These are phyloP conservation scores for Drosophila ananassae DNA, from an alignment of 1,140 invertebrate genomes.

Conservation along the genomic window DNA sequence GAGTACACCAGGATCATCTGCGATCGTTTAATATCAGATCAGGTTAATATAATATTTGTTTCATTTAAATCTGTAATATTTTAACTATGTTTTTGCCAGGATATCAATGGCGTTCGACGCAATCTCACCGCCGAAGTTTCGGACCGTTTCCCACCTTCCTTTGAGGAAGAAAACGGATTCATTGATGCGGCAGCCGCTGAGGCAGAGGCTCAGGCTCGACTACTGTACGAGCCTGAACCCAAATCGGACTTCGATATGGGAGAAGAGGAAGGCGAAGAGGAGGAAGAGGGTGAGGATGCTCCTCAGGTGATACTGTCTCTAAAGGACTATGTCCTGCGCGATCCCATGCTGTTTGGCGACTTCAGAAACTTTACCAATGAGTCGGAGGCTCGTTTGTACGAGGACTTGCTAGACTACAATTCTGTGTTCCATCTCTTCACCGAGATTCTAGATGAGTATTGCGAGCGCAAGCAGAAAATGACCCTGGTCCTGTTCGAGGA, in stretches of 20 bases:
- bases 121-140: conserved; percentile 85
- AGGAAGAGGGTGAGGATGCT: conserved; percentile 48
- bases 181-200: conserved; percentile 61
- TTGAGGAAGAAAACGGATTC: conserved; percentile 68
- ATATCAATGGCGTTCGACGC: conserved; percentile 67
- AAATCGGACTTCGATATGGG: conserved; percentile 19
- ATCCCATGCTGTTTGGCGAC: conserved; percentile 95
- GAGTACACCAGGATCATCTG: conserved; percentile 94
- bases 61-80: neutral
- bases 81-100: conserved; percentile 34
- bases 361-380: conserved; percentile 93
- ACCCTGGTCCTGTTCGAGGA: conserved; percentile 95
- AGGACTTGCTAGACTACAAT: conserved; percentile 95
- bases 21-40: conserved; percentile 91
- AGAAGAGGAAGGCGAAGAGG: conserved; percentile 61
- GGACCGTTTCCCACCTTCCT: conserved; percentile 84
- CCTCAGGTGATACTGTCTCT: conserved; percentile 49
- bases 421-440: conserved; percentile 93
- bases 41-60: conserved; percentile 38
- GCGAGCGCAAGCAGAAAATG: conserved; percentile 88
- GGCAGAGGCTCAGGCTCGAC: conserved; percentile 58
- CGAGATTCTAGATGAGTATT: conserved; percentile 95
- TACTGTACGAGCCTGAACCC: conserved; percentile 45
- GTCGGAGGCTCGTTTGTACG: conserved; percentile 91
- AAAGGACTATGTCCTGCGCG: conserved; percentile 86